Percentiles rank a stretch among this genome's conserved stretches.
Conservation (phyloP, 2,113 vertebrate genomes). For the Nestor notabilis region DNA sequence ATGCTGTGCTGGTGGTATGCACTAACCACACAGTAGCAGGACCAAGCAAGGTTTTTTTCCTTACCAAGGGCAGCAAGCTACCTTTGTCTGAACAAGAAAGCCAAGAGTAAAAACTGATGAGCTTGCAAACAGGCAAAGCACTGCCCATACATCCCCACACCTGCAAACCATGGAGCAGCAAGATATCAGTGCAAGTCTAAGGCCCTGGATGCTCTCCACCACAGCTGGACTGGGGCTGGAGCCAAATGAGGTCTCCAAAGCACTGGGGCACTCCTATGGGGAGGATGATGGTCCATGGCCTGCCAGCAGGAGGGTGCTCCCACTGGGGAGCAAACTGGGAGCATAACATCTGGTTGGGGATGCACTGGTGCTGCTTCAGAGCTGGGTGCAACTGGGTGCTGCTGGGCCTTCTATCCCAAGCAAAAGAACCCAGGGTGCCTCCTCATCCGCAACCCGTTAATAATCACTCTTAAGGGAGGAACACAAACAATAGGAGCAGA, state of each 20-base stretch:
- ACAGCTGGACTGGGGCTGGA: neutral
- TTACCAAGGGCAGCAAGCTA: neutral
- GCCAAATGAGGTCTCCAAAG: neutral
- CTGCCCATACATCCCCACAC: neutral
- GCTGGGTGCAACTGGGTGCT: neutral
- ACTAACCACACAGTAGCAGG: neutral
- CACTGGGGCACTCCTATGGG: rapidly evolving
- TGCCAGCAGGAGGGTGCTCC: neutral
- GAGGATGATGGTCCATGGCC: rapidly evolving
- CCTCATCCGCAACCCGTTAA: neutral
- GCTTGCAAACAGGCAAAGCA: rapidly evolving
- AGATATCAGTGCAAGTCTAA: rapidly evolving
- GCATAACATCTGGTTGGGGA: neutral
- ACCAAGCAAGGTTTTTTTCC: neutral
- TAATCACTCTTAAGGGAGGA: neutral
- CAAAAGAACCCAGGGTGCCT: neutral
- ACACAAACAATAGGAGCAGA: neutral
- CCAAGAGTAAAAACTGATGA: neutral
- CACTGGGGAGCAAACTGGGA: neutral
- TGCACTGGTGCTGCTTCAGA: neutral
- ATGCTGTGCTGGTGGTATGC: rapidly evolving
- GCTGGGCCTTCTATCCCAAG: neutral
- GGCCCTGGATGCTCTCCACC: neutral
- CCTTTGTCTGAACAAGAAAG: neutral
- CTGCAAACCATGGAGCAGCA: neutral